Percentiles rank a stretch among this genome's conserved stretches.
These are phyloP conservation scores for Pediacus dermestoides DNA, from an alignment of 2,888 invertebrate genomes.

Conservation along the genomic window DNA sequence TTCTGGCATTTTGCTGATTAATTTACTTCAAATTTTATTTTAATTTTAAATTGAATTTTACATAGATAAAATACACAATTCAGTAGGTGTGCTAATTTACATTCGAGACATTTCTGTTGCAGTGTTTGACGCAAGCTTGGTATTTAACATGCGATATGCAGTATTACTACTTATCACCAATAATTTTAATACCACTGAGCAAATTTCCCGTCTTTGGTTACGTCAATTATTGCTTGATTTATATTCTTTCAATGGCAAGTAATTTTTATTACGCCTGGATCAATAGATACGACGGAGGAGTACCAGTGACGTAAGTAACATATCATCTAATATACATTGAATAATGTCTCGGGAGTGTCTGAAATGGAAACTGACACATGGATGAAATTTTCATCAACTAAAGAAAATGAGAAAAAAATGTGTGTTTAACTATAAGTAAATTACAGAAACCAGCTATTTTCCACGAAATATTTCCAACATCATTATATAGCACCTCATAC, in stretches of 20 bases:
- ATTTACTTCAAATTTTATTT: too few relatives aligned
- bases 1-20: too few relatives aligned
- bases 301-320: conserved; percentile 48
- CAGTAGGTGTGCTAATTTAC: too few relatives aligned
- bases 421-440: too few relatives aligned
- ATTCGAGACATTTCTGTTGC: conserved; percentile 16
- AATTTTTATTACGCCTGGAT: conserved; percentile 44
- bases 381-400: too few relatives aligned
- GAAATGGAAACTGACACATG: too few relatives aligned
- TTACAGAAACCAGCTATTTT: conserved; percentile 35
- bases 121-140: conserved; percentile 51
- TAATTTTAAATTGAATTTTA: too few relatives aligned
- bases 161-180: conserved; percentile 48
- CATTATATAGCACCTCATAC: conserved; percentile 44
- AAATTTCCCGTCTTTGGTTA: conserved; percentile 44
- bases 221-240: conserved; percentile 32
- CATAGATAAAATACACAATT: too few relatives aligned
- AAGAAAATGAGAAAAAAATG: too few relatives aligned
- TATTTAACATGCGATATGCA: conserved; percentile 52
- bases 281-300: conserved; percentile 40
- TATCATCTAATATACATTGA: too few relatives aligned
- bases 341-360: too few relatives aligned
- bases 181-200: conserved; percentile 47
- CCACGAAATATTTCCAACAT: conserved; percentile 33
- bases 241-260: conserved; percentile 37